Conservation (phyloP, 2,113 vertebrate species). For the Aplodontia rufa region DNA sequence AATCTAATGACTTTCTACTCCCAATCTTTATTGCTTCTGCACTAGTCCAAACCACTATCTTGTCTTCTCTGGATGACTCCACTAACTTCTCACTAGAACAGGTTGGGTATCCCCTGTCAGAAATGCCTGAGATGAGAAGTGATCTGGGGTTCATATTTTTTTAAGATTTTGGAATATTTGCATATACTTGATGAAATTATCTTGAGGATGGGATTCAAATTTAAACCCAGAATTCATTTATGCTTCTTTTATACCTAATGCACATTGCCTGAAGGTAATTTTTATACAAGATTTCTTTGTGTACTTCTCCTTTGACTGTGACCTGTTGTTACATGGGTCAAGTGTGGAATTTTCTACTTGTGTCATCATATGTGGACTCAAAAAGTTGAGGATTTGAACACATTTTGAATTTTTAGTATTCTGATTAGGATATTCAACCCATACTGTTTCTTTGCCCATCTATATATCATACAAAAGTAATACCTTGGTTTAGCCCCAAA, state of each 20-base stretch:
- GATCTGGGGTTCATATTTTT: not conserved
- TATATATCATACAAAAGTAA: not conserved
- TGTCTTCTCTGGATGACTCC: not conserved
- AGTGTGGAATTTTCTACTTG: not conserved
- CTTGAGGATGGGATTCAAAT: not conserved
- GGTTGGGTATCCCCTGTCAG: not conserved
- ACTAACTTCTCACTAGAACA: not conserved
- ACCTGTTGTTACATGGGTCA: no score
- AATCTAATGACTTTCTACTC: not conserved
- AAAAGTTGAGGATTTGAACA: not conserved
- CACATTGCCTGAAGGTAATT: not conserved
- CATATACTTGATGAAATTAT: not conserved
- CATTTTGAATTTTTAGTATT: not conserved
- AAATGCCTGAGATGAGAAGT: not conserved
- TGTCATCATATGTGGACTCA: not conserved
- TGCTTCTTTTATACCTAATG: not conserved
- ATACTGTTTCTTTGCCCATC: not conserved
- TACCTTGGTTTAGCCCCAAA: not conserved
- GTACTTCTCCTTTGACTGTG: not conserved
- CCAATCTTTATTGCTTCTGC: not conserved
- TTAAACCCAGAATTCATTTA: not conserved
- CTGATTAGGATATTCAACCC: not conserved
- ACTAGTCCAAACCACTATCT: not conserved
- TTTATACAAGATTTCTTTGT: not conserved
- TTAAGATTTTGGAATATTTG: not conserved